These are phyloP conservation scores for Patella vulgata DNA, from an alignment of 1,140 invertebrate genomes.

Conservation along the genomic window DNA sequence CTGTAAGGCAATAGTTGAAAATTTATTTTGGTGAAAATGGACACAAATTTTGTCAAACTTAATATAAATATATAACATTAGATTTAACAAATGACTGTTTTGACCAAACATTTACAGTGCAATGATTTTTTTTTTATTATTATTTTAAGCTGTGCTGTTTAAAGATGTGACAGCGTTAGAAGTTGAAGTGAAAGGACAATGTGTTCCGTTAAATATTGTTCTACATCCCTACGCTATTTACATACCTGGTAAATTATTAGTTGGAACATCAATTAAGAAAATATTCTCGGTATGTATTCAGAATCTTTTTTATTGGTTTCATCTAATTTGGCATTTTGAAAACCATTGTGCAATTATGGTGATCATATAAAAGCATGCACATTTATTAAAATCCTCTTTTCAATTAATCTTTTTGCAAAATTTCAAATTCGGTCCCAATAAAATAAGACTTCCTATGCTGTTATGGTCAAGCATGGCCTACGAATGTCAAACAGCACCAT, in stretches of 20 bases:
- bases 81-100: too few species aligned
- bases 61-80: too few species aligned
- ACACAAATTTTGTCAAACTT: too few species aligned
- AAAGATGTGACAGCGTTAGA: constrained; percentile 58
- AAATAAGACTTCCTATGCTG: too few species aligned
- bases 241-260: constrained; percentile 51
- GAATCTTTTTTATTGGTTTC: too few species aligned
- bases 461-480: too few species aligned
- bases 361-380: neutral
- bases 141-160: constrained; percentile 39
- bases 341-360: neutral
- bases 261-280: constrained; percentile 60
- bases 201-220: constrained; percentile 59
- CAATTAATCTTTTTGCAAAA: neutral
- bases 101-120: too few species aligned
- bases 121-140: too few species aligned
- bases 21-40: too few species aligned
- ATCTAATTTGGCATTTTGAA: neutral
- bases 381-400: neutral
- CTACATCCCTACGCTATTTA: constrained; percentile 63
- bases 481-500: too few species aligned
- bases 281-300: constrained; percentile 55
- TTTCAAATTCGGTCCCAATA: neutral
- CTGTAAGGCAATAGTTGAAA: too few species aligned
- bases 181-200: constrained; percentile 61